Base-by-base conservation (phyloP, 2,888 invertebrate species). In the Stenolophus ochropezus region DNA sequence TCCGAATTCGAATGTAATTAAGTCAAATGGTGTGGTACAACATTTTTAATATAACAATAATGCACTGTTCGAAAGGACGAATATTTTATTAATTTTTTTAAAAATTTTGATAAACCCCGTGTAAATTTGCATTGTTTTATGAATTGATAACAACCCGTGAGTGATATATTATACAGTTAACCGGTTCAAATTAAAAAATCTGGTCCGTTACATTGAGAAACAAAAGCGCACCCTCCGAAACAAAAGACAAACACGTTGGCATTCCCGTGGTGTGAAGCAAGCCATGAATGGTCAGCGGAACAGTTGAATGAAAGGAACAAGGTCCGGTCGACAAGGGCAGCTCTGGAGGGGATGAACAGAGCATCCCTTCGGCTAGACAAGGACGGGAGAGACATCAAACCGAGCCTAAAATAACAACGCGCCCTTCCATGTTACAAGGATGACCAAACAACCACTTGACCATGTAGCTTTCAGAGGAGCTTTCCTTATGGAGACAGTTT, bases 391-490 rank as follows among this genome's bases (percentile, higher is more conserved):
- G 73, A 73, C 20, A 73, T 49, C 47, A 73, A 47, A 73, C 47
- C 49, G 21, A 53, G 27, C 74, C 74, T 74, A 74, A 74, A 74
- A 74, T 74, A 74, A 74, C 74, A 69, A 16, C 33, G 33, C 65
- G 27, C 65, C 61, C 61, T 23, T 61, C 14, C 25, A 25, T 61
- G 61, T 61, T 61, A 56, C 61, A 25, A 23, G 61, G 61, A 61
- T 61, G 61, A 61, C 25, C 61, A 61, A 61, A 25, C 25, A 73
- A n/a, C 21, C 73, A 47, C 73, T 73, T 73, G 23, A 47, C 49
- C 47, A 47, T 73, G 5, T 42, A 42, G 33, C 33, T 42, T 42
- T 42, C 33, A 27, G 33, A 42, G 33, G 11, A 42, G 33, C 11
- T 42, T 42, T 42, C 8, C 6, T 42, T 42, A 42, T 42, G 33